These are phyloP conservation scores for Dallia pectoralis DNA, from an alignment of 2,797 vertebrate species.

Conservation along the genomic window DNA sequence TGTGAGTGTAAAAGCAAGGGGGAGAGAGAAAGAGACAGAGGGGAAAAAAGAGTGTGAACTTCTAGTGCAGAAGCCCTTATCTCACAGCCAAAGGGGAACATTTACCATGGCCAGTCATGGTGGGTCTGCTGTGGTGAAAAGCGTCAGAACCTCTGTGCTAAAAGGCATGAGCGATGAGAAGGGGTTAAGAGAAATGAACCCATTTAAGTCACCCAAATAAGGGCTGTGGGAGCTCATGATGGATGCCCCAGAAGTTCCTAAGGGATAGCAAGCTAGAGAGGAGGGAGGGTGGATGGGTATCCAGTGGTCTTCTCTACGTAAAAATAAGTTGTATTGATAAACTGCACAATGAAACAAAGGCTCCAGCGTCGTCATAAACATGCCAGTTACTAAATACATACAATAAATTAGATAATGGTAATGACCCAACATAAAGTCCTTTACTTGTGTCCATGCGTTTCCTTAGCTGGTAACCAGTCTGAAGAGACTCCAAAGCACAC, in stretches of 20 bases:
- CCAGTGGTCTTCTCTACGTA: conserved; percentile 63
- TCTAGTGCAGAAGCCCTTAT: conserved; percentile 48
- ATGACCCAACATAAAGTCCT: neutral
- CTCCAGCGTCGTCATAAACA: conserved; percentile 36
- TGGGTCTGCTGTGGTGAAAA: conserved; percentile 53
- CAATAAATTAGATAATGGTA: neutral
- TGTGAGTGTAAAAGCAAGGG: conserved; percentile 53
- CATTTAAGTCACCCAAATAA: conserved; percentile 84
- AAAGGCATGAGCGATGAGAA: conserved; percentile 76
- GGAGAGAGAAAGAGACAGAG: conserved; percentile 44
- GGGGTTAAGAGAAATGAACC: conserved; percentile 85
- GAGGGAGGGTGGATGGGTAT: conserved; percentile 14
- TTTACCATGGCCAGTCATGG: conserved; percentile 68
- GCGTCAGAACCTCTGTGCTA: conserved; percentile 61
- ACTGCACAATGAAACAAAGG: conserved; percentile 33
- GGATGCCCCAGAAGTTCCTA: conserved; percentile 65
- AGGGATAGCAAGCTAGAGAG: conserved; percentile 59
- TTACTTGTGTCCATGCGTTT: neutral
- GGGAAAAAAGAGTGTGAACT: conserved; percentile 41
- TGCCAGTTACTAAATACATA: conserved; percentile 29
- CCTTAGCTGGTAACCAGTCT: neutral
- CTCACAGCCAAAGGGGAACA: conserved; percentile 44
- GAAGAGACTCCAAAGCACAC: neutral
- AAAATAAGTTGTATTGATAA: conserved; percentile 71
- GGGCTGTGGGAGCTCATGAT: conserved; percentile 68